Conservation (phyloP, 2,888 invertebrate genomes). For the Camptogramma bilineatum region DNA sequence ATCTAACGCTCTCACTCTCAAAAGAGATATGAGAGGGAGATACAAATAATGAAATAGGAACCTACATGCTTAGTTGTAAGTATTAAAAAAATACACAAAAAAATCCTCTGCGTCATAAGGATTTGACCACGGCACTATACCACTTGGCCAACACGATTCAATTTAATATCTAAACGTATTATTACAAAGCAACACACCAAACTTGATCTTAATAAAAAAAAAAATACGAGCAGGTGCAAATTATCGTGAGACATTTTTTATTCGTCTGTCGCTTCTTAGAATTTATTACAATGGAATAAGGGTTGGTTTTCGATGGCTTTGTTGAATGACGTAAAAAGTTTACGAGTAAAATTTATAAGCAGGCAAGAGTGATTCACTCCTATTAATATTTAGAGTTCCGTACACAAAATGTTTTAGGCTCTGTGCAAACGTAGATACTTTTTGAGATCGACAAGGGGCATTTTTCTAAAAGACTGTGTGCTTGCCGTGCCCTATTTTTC, state of each 20-base stretch:
- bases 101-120: no score
- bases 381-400: background rate
- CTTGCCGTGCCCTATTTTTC: no score
- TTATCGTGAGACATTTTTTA: slow-evolving; percentile 28
- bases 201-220: slow-evolving; percentile 5
- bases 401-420: background rate
- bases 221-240: slow-evolving; percentile 30
- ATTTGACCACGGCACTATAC: no score
- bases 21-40: no score
- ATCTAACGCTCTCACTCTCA: no score
- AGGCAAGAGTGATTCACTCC: slow-evolving; percentile 10
- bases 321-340: slow-evolving; percentile 18
- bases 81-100: no score
- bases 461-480: no score
- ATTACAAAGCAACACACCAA: background rate
- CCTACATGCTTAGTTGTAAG: no score
- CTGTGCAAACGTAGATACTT: background rate
- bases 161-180: no score
- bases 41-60: no score
- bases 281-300: slow-evolving; percentile 25
- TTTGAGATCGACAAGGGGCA: no score
- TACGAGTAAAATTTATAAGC: slow-evolving; percentile 8
- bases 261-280: slow-evolving; percentile 14
- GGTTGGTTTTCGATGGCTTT: slow-evolving; percentile 23
- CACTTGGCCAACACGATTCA: no score